phyloP scores from a whole-genome alignment of 2,113 vertebrate species.

The Cricetomys ansorgei region DNA sequence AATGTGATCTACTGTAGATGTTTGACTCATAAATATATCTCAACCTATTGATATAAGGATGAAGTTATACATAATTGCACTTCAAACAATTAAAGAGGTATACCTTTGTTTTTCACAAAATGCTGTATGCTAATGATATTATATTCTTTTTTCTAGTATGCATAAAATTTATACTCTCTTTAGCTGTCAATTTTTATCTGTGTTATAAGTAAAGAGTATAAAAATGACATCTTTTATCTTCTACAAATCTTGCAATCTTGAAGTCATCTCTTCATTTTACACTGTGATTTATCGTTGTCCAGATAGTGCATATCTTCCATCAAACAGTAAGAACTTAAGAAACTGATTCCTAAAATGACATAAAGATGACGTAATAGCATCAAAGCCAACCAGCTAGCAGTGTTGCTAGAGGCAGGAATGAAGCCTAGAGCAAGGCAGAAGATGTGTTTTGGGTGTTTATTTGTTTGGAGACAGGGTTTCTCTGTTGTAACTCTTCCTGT shows the following conservation, averaged over 20 bases:
- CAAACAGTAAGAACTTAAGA: background rate
- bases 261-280: background rate
- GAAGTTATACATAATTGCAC: background rate
- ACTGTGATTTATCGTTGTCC: background rate
- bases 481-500: too few relatives aligned
- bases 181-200: background rate
- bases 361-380: too few relatives aligned
- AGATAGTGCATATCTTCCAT: background rate
- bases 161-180: background rate
- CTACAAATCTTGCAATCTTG: background rate
- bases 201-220: background rate
- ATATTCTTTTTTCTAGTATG: background rate
- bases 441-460: too few relatives aligned
- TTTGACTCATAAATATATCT: background rate
- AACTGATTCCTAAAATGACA: too few relatives aligned
- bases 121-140: background rate
- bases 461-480: too few relatives aligned
- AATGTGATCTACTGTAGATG: background rate
- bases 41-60: background rate
- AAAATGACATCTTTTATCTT: background rate
- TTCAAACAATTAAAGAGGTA: background rate
- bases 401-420: background rate
- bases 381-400: background rate
- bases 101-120: accelerated
- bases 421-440: background rate